Percentiles rank a stretch among this genome's conserved stretches.
phyloP scores from a whole-genome alignment of 1,140 invertebrate species.

The Scylla paramamosain region DNA sequence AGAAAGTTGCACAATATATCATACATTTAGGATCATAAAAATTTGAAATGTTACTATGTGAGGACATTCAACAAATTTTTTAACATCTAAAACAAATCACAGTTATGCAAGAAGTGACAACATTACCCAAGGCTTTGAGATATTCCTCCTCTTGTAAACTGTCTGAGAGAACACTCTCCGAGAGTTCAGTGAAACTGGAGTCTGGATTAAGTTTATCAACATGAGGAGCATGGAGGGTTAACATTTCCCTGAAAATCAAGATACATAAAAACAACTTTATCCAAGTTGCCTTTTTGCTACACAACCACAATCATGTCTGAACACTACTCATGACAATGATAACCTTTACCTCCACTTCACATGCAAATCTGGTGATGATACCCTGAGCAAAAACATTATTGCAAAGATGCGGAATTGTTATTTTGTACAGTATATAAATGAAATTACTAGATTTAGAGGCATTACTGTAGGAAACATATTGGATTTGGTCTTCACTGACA shows the following conservation, averaged over 20 bases:
- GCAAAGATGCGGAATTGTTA: too few species aligned
- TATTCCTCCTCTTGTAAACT: constrained; percentile 7
- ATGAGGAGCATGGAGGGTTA: constrained; percentile 87
- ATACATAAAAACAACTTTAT: not conserved
- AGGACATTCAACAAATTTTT: not conserved
- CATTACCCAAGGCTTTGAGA: constrained; percentile 62
- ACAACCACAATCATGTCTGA: too few species aligned
- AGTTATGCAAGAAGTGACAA: not conserved
- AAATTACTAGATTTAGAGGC: too few species aligned
- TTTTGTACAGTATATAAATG: too few species aligned
- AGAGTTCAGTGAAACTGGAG: not conserved
- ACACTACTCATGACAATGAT: too few species aligned
- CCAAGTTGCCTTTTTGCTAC: too few species aligned
- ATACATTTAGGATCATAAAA: not conserved
- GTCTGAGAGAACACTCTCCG: not conserved
- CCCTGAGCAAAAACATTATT: too few species aligned
- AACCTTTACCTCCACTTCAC: too few species aligned
- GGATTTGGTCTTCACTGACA: too few species aligned
- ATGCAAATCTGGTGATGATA: too few species aligned
- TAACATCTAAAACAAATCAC: too few species aligned
- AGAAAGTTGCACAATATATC: constrained; percentile 81
- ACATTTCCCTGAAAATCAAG: constrained; percentile 84
- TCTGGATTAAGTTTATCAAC: constrained; percentile 68
- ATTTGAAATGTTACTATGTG: not conserved
- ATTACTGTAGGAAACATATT: too few species aligned